Conservation (phyloP, 1,140 invertebrate species). For the Galendromus occidentalis region DNA sequence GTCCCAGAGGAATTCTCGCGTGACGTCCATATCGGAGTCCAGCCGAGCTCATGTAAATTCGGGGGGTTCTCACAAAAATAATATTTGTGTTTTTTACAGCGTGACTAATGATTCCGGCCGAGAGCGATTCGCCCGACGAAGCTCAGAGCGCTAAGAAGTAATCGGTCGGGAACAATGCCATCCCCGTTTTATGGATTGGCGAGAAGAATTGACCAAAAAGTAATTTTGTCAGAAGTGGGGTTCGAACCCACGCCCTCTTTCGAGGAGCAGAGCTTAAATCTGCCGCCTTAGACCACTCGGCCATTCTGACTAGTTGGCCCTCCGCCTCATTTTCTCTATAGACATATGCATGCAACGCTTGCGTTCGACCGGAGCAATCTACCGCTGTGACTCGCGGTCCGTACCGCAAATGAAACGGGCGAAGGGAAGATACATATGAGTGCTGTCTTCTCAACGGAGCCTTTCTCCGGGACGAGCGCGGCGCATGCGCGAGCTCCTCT, state of each 20-base stretch:
- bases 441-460: no score
- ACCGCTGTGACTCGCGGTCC: no score
- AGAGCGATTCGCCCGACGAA: not conserved
- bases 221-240: conserved; percentile 6
- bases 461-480: no score
- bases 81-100: not conserved
- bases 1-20: no score
- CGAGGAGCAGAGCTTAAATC: conserved; percentile 12
- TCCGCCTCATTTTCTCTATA: not conserved
- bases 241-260: conserved; percentile 12
- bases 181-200: no score
- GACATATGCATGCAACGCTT: no score
- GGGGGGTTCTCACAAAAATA: not conserved
- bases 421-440: no score
- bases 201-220: not conserved
- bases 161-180: no score
- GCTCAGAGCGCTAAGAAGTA: no score
- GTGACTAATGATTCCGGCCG: not conserved
- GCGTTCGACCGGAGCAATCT: no score
- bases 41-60: not conserved
- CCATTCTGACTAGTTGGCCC: not conserved
- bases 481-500: no score
- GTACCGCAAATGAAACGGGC: no score
- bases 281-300: conserved; percentile 12
- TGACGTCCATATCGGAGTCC: not conserved